These are phyloP conservation scores for Acanthochromis polyacanthus DNA, from an alignment of 2,113 vertebrate species.

Conservation along the genomic window DNA sequence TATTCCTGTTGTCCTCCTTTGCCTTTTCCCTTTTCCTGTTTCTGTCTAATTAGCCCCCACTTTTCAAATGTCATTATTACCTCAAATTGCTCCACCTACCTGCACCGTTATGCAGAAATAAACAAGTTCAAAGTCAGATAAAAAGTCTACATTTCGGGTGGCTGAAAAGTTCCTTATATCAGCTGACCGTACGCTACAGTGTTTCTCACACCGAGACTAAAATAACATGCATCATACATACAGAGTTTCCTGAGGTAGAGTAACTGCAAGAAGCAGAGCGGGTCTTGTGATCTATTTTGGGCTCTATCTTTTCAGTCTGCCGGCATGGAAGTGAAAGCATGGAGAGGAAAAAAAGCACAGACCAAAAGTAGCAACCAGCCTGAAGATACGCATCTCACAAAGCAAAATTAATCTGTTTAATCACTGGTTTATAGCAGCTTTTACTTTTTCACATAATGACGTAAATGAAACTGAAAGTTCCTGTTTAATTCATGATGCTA, in stretches of 20 bases:
- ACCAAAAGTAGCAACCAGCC: background rate
- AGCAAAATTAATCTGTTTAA: background rate
- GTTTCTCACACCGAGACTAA: background rate
- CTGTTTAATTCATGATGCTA: no score
- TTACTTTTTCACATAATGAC: background rate
- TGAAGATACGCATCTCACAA: background rate
- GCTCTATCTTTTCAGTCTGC: background rate
- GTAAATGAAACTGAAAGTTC: background rate
- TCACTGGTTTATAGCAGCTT: background rate
- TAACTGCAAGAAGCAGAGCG: background rate
- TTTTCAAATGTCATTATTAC: background rate
- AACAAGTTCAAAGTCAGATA: background rate
- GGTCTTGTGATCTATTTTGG: conserved; percentile 20
- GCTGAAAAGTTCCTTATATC: background rate
- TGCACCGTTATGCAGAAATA: background rate
- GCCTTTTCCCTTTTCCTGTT: background rate
- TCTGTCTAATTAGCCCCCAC: background rate
- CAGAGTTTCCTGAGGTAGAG: background rate
- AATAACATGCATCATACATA: background rate
- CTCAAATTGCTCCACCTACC: background rate
- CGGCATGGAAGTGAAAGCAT: background rate
- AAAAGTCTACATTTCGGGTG: background rate
- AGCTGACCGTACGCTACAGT: background rate
- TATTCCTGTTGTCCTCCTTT: background rate
- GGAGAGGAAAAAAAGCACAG: background rate